Base-by-base conservation (phyloP, 2,797 vertebrate genomes). In the Leptoclinus maculatus region DNA sequence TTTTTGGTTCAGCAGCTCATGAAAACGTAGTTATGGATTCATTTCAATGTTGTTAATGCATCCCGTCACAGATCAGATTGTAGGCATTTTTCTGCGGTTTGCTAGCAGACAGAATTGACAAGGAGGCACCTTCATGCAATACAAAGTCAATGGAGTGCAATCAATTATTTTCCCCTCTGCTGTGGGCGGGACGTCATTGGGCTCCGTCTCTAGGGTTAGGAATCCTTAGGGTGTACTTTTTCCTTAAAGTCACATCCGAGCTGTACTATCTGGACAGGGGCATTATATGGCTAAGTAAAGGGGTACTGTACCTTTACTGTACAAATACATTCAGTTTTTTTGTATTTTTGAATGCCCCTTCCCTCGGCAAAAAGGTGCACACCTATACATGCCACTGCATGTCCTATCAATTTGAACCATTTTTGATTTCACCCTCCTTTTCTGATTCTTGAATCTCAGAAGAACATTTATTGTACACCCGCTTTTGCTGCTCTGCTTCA, bases 191-290 rank as follows among this genome's bases (percentile, higher is more conserved):
- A 34, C 32, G 29, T 34, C 32, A 34, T 34, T 34, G 32, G 7
- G 32, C 32, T 34, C 32, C 7, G 32, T 34, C 32, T 7, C 32
- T 34, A 66, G 58, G 12, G 43, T 29, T 27, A 39, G 34, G 56
- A 60, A n/a, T n/a, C n/a, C n/a, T n/a, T n/a, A n/a, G n/a, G n/a
- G n/a, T 73, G 53, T 64, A 54, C 63, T 53, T 39, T 72, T n/a
- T 13, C 32, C 41, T 54, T 41, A 19, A 70, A 65, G 62, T 79
- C 45, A 66, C 53, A 78, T 57, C 65, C 75, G 27, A 62, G 38
- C 12, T 2, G 3, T 13, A 41, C 19, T 7, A 4, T 47, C 14
- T 57, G 75, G 66, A 51, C 23, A 34, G 32, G 32, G 32, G 32
- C 32, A 7, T 34, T 34, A 7, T 34, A 7, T 71, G 57, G 39